Evolutionary conservation across 2,113 vertebrate genomes (phyloP).

Genomic region (Gymnocephalus cernua): DNA sequence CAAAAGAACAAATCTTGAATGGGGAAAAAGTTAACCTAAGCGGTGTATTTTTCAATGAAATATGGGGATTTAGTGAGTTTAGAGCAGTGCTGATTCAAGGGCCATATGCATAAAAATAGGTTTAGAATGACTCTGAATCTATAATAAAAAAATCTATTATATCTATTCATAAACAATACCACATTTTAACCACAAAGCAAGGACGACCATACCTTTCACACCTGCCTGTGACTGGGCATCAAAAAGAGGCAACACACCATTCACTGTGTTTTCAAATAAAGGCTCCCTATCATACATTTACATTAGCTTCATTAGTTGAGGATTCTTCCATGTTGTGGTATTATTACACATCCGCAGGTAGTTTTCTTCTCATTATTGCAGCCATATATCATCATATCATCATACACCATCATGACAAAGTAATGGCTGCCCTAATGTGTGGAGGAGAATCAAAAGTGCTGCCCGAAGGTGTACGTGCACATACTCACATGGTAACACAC

Average conservation of each 20-base stretch:
- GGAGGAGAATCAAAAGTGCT: slow-evolving; percentile 22
- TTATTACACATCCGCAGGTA: slow-evolving; percentile 64
- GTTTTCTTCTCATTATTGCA: slow-evolving; percentile 58
- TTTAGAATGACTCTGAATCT: neutral
- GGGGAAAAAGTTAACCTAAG: neutral
- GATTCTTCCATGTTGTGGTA: neutral
- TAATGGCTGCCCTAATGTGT: slow-evolving; percentile 12
- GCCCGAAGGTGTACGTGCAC: slow-evolving; percentile 1
- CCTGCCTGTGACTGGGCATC: neutral
- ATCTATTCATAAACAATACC: too few species aligned
- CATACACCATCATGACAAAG: slow-evolving; percentile 33
- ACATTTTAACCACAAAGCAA: slow-evolving; percentile 13
- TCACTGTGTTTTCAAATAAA: slow-evolving; percentile 36
- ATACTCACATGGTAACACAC: neutral
- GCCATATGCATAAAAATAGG: neutral
- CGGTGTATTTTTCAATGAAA: neutral
- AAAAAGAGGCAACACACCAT: slow-evolving; percentile 7
- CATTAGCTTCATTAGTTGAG: slow-evolving; percentile 35
- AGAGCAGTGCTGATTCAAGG: neutral
- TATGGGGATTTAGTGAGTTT: neutral
- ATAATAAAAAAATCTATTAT: too few species aligned
- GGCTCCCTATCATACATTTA: slow-evolving; percentile 37
- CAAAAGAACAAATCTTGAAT: neutral
- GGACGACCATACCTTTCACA: slow-evolving; percentile 1
- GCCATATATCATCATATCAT: slow-evolving; percentile 2